Conservation (phyloP, 2,113 vertebrate genomes). For the Crotalus helleri region DNA sequence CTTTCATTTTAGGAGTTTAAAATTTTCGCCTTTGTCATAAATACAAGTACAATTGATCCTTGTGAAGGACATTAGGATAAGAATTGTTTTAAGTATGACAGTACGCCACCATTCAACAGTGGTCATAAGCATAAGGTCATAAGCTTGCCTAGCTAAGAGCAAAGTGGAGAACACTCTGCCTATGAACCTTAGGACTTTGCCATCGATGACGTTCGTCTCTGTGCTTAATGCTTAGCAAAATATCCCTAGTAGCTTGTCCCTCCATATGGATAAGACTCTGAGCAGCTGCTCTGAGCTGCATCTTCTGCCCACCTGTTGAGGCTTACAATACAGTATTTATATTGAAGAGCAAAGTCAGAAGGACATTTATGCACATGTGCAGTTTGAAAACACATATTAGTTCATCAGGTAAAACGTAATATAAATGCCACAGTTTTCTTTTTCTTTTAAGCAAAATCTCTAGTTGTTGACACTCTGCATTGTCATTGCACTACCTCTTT, state of each 20-base stretch:
- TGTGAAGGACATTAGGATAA: background rate
- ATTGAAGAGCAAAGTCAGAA: background rate
- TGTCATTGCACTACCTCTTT: constrained; percentile 37
- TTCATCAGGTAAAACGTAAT: background rate
- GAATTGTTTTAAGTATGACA: background rate
- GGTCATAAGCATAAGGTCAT: background rate
- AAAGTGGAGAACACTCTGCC: background rate
- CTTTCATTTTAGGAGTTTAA: too few relatives aligned
- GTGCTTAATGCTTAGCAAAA: background rate
- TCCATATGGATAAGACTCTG: background rate
- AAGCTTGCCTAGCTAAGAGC: background rate
- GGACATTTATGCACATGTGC: background rate
- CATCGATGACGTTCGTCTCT: background rate
- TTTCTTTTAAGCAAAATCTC: background rate
- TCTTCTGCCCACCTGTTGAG: background rate
- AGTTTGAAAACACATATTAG: background rate
- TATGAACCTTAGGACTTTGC: background rate
- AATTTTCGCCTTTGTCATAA: background rate
- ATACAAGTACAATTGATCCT: background rate
- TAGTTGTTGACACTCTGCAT: constrained; percentile 38
- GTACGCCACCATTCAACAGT: background rate
- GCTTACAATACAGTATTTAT: rapidly evolving
- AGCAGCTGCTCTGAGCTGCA: background rate
- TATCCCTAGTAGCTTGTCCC: background rate
- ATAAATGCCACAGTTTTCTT: background rate